These are phyloP conservation scores for Cosmopolites sordidus DNA, from an alignment of 2,888 invertebrate genomes.

Conservation along the genomic window DNA sequence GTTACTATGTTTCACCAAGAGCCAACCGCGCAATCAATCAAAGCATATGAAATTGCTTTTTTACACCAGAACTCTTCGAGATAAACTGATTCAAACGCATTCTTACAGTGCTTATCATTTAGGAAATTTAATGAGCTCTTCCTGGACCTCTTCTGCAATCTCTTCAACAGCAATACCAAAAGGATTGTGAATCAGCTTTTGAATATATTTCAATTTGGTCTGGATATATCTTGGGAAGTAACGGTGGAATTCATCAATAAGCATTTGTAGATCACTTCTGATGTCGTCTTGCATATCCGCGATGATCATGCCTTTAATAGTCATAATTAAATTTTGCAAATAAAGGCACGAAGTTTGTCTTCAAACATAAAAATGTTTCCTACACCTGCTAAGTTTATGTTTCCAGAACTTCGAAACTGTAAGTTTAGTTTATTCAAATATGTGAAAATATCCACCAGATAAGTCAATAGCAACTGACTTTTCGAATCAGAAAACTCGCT, in stretches of 20 bases:
- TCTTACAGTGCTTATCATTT: conserved; percentile 1
- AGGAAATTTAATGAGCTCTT: conserved; percentile 1
- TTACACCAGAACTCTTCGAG: conserved; percentile 2
- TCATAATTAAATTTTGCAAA: neutral
- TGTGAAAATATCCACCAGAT: conserved; percentile 3
- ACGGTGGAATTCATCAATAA: conserved; percentile 2
- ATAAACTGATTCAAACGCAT: conserved; percentile 3
- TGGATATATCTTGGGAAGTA: conserved; percentile 5
- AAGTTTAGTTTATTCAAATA: no score
- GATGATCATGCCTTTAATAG: neutral
- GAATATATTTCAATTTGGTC: neutral
- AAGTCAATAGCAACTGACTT: conserved; percentile 13
- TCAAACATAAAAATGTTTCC: no score
- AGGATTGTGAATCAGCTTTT: conserved; percentile 2
- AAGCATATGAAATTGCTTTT: conserved; percentile 1
- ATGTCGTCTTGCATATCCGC: neutral
- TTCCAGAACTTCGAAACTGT: no score
- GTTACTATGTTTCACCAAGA: no score
- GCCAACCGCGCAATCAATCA: no score
- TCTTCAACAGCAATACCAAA: neutral
- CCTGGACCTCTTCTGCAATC: neutral
- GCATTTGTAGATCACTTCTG: neutral
- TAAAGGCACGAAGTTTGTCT: neutral
- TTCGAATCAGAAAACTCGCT: neutral
- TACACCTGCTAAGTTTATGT: no score